Conservation (phyloP, 1,140 invertebrate species). For the Drosophila athabasca region DNA sequence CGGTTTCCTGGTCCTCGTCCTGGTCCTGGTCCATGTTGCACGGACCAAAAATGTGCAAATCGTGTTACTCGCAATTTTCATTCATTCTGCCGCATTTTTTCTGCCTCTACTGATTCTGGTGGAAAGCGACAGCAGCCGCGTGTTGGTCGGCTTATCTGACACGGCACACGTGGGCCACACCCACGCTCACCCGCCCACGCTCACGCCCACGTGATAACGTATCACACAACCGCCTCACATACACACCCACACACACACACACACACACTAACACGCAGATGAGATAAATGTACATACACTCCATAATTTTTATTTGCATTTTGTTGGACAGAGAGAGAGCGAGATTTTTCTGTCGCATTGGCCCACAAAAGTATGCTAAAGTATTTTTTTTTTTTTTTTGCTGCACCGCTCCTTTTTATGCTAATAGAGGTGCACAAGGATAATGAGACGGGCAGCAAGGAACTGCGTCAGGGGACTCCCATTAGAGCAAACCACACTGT, state of each 20-base stretch:
- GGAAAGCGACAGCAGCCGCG: constrained; percentile 47
- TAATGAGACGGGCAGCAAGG: constrained; percentile 14
- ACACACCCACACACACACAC: not conserved
- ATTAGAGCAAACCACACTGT: constrained; percentile 65
- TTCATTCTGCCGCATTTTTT: constrained; percentile 11
- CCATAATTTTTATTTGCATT: constrained; percentile 69
- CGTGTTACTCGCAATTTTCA: constrained; percentile 54
- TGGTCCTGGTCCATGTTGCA: constrained; percentile 8
- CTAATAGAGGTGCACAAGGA: constrained; percentile 42
- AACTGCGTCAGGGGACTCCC: not conserved
- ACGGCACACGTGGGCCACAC: constrained; percentile 38
- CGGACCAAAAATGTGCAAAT: constrained; percentile 62
- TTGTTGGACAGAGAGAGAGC: constrained; percentile 7
- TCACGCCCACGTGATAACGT: constrained; percentile 51
- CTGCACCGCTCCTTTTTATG: constrained; percentile 16
- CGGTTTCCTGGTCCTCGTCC: not conserved
- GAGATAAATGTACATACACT: constrained; percentile 36
- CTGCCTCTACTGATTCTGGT: constrained; percentile 35
- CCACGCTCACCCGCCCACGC: constrained; percentile 18
- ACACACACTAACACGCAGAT: not conserved
- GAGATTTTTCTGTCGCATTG: constrained; percentile 39
- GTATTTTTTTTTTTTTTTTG: constrained; percentile 29
- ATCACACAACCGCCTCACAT: constrained; percentile 5
- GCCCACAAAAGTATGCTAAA: constrained; percentile 42
- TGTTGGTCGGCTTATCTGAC: constrained; percentile 70